Evolutionary conservation across 2,113 vertebrate species (phyloP), one percentile per base, ranked within the genome.

Genomic region (Heterochromis multidens): DNA sequence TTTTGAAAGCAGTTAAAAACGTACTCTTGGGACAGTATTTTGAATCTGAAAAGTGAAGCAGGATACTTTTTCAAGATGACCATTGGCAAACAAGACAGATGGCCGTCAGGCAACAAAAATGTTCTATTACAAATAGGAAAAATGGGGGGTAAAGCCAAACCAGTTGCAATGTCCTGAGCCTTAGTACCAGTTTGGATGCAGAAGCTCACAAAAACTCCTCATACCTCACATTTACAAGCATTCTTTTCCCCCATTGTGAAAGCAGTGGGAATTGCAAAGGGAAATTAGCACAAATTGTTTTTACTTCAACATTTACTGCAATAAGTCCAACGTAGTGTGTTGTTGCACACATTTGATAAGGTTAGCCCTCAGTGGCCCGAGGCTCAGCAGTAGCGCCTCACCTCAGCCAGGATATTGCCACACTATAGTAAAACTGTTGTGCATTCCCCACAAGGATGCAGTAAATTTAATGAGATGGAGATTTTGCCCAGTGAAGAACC

Each of bases 231-330:
- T 94, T 94, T 91, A 94, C 85, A 87, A 91, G 88, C 89, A 56
- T 93, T 95, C 62, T 82, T 89, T 60, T 62, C 67, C 80, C 59
- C 74, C 70, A 81, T 85, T 87, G 87, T 60, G 81, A 81, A 87
- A 59, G 80, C 88, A 79, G 33, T 9, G 88, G 88, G 87, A 89
- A 88, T 87, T 80, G 59, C 83, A 77, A 82, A 13, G 88, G 89
- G 88, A 95, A 94, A 93, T 94, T 84, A 94, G 63, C 89, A 81
- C 91, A 89, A 91, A 93, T 94, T 86, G 82, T 92, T 94, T 92
- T 90, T 83, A 89, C 86, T 84, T 82, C 57, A 65, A 61, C 78
- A 35, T 90, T 94, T 94, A 72, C 67, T 72, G 67, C 40, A 86
- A 91, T 84, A 84, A 87, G 86, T 80, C 56, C 77, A 57, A 63